These are phyloP conservation scores for Drosophila acutilabella DNA, from an alignment of 2,888 invertebrate species.

Conservation along the genomic window DNA sequence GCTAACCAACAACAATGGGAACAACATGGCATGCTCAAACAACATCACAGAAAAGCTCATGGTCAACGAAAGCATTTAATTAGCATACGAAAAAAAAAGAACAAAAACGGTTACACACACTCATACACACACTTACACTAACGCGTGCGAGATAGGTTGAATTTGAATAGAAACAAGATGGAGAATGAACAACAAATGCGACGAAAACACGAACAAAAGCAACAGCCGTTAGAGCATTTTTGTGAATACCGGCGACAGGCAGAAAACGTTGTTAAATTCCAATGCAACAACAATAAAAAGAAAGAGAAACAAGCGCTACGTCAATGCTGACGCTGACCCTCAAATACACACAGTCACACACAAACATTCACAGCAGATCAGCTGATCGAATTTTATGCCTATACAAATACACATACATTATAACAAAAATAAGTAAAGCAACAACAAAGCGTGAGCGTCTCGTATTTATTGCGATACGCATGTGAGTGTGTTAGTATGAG, in stretches of 20 bases:
- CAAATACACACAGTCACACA: constrained; percentile 47
- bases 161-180: constrained; percentile 47
- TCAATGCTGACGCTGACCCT: constrained; percentile 68
- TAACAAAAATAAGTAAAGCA: constrained; percentile 39
- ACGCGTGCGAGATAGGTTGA: constrained; percentile 50
- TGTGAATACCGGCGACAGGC: constrained; percentile 43
- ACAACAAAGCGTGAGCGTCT: constrained; percentile 25
- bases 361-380: constrained; percentile 48
- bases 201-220: constrained; percentile 43
- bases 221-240: constrained; percentile 25
- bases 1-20: constrained; percentile 29
- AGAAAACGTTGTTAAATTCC: constrained; percentile 38
- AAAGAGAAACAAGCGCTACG: constrained; percentile 25
- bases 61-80: constrained; percentile 81
- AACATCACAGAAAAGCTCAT: constrained; percentile 64
- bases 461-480: constrained; percentile 50
- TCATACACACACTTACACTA: constrained; percentile 37
- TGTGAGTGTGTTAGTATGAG: constrained; percentile 20
- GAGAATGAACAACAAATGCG: constrained; percentile 24
- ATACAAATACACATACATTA: constrained; percentile 18
- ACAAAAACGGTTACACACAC: constrained; percentile 42
- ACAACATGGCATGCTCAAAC: constrained; percentile 36
- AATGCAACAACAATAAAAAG: constrained; percentile 35
- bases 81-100: constrained; percentile 60
- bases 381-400: constrained; percentile 75